Percentiles rank a stretch among this genome's conserved stretches.
phyloP scores from a whole-genome alignment of 2,797 vertebrate species.

The Propithecus deckenii region DNA sequence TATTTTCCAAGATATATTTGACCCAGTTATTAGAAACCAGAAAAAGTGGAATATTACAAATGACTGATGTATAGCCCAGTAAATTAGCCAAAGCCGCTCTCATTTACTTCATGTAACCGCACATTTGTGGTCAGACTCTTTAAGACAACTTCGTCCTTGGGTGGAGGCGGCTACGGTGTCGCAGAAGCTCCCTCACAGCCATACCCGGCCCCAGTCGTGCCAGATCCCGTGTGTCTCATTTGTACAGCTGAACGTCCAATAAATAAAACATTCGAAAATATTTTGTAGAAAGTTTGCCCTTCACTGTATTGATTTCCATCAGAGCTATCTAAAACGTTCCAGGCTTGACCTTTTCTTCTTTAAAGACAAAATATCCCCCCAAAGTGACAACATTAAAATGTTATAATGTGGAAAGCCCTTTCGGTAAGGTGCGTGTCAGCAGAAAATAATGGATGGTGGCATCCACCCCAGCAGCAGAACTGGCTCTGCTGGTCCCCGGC shows the following conservation, averaged over 20 bases:
- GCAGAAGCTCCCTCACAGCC: not conserved
- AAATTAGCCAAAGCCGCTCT: not conserved
- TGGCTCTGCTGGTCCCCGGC: too few relatives aligned
- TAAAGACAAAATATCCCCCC: constrained; percentile 77
- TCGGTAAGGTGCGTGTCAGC: not conserved
- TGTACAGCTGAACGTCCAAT: constrained; percentile 75
- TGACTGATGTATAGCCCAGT: not conserved
- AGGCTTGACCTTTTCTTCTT: constrained; percentile 81
- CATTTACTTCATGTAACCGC: not conserved
- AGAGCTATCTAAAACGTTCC: constrained; percentile 80
- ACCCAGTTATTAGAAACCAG: not conserved
- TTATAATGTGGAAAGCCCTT: not conserved
- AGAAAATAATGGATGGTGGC: constrained; percentile 51
- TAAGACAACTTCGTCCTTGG: not conserved
- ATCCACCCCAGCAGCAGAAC: not conserved
- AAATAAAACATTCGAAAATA: constrained; percentile 79
- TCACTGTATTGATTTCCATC: constrained; percentile 83
- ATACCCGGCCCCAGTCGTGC: not conserved
- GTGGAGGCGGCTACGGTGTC: accelerated
- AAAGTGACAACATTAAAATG: constrained; percentile 70
- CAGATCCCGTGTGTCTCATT: constrained; percentile 73
- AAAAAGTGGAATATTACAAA: not conserved
- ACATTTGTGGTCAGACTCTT: not conserved
- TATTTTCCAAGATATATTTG: not conserved
- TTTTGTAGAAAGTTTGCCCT: constrained; percentile 79